A percentile compares a stretch with the other conserved stretches of the same genome.
phyloP scores from a whole-genome alignment of 1,140 invertebrate genomes.

The Apocrypta bakeri region DNA sequence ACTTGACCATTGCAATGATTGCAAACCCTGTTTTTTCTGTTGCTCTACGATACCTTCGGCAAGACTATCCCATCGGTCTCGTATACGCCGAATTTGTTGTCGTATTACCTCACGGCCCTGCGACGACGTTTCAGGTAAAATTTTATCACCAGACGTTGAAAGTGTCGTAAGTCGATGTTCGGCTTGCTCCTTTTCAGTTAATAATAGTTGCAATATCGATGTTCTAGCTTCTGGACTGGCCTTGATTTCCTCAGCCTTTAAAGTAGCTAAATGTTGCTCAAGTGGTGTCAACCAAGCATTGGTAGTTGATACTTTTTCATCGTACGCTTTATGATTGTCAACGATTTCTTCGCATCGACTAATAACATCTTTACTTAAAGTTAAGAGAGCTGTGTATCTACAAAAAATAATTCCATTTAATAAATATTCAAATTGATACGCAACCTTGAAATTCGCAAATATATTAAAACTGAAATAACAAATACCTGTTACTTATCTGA shows the following conservation, averaged over 20 bases:
- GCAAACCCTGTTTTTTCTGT: conserved; percentile 89
- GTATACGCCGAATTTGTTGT: conserved; percentile 83
- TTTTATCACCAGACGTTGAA: conserved; percentile 86
- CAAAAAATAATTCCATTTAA: conserved; percentile 44
- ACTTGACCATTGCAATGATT: conserved; percentile 87
- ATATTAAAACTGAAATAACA: neutral
- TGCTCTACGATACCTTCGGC: conserved; percentile 86
- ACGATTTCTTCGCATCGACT: conserved; percentile 90
- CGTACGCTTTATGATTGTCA: conserved; percentile 88
- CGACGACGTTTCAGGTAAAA: conserved; percentile 92
- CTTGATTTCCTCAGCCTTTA: conserved; percentile 74
- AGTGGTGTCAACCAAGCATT: conserved; percentile 85
- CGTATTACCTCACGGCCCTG: conserved; percentile 91
- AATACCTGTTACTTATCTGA: conserved; percentile 87
- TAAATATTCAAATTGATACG: too few relatives aligned
- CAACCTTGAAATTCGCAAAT: neutral
- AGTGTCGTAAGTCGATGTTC: conserved; percentile 84
- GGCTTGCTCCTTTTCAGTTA: conserved; percentile 88
- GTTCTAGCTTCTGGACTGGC: conserved; percentile 77
- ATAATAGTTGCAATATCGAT: conserved; percentile 83
- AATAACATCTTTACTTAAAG: conserved; percentile 90
- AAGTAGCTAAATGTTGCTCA: conserved; percentile 81
- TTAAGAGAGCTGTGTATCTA: conserved; percentile 87
- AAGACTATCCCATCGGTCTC: conserved; percentile 90
- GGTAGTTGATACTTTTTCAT: conserved; percentile 85